Conservation (phyloP, 1,140 invertebrate genomes). For the Cydia fagiglandana region DNA sequence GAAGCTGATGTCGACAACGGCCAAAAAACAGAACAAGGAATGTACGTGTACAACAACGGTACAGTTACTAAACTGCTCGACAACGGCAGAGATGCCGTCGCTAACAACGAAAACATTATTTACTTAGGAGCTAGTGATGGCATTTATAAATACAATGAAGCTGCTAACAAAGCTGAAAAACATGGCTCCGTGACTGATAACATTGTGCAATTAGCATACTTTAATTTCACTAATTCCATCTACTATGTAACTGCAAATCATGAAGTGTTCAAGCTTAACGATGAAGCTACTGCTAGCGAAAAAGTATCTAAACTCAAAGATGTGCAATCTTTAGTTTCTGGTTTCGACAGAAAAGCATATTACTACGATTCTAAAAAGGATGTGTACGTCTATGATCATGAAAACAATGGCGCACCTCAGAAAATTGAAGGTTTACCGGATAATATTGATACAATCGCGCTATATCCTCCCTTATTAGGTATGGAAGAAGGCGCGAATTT, state of each 20-base stretch:
- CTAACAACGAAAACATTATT: slow-evolving; percentile 45
- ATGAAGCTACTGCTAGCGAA: slow-evolving; percentile 51
- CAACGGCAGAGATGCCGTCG: slow-evolving; percentile 52
- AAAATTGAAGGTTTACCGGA: slow-evolving; percentile 48
- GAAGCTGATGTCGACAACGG: slow-evolving; percentile 51
- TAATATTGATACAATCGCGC: not conserved
- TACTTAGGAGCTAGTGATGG: slow-evolving; percentile 59
- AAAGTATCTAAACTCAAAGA: slow-evolving; percentile 47
- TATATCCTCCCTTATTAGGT: not conserved
- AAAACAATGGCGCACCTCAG: no score
- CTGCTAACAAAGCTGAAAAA: slow-evolving; percentile 50
- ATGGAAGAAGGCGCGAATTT: not conserved
- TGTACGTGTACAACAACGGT: slow-evolving; percentile 45
- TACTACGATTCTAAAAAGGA: slow-evolving; percentile 52
- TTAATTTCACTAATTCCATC: slow-evolving; percentile 46
- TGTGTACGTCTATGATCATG: slow-evolving; percentile 42
- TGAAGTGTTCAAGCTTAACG: slow-evolving; percentile 55
- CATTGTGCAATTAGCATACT: slow-evolving; percentile 53
- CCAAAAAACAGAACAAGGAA: slow-evolving; percentile 46
- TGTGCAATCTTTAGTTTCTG: slow-evolving; percentile 53
- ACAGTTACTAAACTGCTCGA: slow-evolving; percentile 51
- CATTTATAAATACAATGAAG: slow-evolving; percentile 52
- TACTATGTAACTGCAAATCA: slow-evolving; percentile 60
- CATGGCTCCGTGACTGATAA: slow-evolving; percentile 59
- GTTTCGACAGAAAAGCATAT: slow-evolving; percentile 54